A percentile compares a stretch with the other conserved stretches of the same genome.
Evolutionary conservation across 2,797 vertebrate species (phyloP).

Genomic region (Holocentrus rufus): DNA sequence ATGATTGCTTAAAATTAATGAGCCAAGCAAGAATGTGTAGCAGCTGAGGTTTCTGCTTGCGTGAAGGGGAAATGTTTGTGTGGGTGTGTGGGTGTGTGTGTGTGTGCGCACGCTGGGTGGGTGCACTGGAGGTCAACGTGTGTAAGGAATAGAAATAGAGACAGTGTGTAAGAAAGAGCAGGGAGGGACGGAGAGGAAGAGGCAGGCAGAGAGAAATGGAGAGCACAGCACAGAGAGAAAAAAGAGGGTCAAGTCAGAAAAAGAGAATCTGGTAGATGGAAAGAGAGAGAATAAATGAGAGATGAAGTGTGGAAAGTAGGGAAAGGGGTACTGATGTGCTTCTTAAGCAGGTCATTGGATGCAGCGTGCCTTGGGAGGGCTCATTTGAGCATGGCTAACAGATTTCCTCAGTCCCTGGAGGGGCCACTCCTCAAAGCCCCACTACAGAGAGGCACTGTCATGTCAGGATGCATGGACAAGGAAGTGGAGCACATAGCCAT

Average conservation of each 20-base stretch:
- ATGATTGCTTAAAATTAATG: slow-evolving; percentile 17
- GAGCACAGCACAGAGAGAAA: slow-evolving; percentile 44
- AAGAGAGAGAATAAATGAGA: slow-evolving; percentile 62
- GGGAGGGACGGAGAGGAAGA: slow-evolving; percentile 2
- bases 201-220: slow-evolving; percentile 32
- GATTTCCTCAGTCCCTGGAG: slow-evolving; percentile 68
- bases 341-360: slow-evolving; percentile 77
- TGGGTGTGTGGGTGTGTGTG: slow-evolving; percentile 14
- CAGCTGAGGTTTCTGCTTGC: background rate
- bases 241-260: slow-evolving; percentile 53
- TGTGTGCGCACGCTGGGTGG: slow-evolving; percentile 7
- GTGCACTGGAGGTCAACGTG: no score
- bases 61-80: background rate
- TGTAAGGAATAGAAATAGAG: background rate
- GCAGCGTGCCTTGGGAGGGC: slow-evolving; percentile 62
- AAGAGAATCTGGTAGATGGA: slow-evolving; percentile 43
- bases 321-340: slow-evolving; percentile 67
- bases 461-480: slow-evolving; percentile 50
- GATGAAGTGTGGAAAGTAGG: slow-evolving; percentile 70
- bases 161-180: background rate
- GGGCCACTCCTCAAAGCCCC: slow-evolving; percentile 59
- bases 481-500: slow-evolving; percentile 65
- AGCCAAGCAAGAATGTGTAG: slow-evolving; percentile 1
- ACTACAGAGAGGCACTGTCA: slow-evolving; percentile 52
- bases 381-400: slow-evolving; percentile 76